Evolutionary conservation across 2,888 invertebrate species (phyloP).

Genomic region (Zygothrica quintamaculata): DNA sequence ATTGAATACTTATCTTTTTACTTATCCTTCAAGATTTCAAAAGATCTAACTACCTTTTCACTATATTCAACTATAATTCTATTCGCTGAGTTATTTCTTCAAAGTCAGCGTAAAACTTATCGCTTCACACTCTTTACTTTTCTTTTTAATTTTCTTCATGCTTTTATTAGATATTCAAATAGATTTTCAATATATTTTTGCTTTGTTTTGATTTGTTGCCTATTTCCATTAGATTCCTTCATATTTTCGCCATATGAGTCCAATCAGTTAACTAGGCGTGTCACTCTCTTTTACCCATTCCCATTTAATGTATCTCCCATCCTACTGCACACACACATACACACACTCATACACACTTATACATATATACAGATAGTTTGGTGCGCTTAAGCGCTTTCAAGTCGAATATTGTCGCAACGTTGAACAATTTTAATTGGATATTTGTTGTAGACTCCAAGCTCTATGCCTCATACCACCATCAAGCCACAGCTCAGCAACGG

Average conservation of each 20-base stretch:
- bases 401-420: conserved; percentile 61
- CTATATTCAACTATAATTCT: too few species aligned
- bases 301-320: not conserved
- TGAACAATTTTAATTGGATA: conserved; percentile 74
- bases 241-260: conserved; percentile 19
- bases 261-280: conserved; percentile 11
- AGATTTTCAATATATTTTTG: not conserved
- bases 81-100: too few species aligned
- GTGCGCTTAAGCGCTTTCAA: conserved; percentile 11
- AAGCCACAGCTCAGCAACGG: conserved; percentile 42
- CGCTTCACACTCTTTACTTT: too few species aligned
- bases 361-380: too few species aligned
- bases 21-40: too few species aligned
- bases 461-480: conserved; percentile 22
- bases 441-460: conserved; percentile 52
- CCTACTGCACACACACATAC: not conserved
- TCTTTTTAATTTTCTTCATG: too few species aligned
- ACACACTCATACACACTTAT: too few species aligned
- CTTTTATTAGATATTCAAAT: too few species aligned
- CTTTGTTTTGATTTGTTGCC: not conserved
- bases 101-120: too few species aligned
- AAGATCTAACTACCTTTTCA: too few species aligned
- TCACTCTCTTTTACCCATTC: not conserved
- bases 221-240: not conserved
- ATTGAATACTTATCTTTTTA: too few species aligned